Evolutionary conservation across 1,140 invertebrate genomes (phyloP).

Genomic region (Bombyx mori): DNA sequence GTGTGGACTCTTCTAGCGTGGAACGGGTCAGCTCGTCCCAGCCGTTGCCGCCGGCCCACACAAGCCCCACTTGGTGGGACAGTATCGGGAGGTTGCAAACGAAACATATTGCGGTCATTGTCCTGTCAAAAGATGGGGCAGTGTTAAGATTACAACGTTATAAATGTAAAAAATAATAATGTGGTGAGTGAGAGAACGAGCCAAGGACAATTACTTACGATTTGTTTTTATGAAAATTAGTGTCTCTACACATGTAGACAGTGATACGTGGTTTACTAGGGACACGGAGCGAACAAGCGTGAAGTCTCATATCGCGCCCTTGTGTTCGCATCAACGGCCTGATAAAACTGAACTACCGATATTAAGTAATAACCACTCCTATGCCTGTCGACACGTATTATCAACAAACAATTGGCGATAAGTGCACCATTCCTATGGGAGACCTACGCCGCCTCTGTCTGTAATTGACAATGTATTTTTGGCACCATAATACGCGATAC

Average conservation of each 20-base stretch:
- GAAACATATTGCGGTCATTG: constrained; percentile 94
- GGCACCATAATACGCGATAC: too few species aligned
- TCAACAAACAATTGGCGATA: constrained; percentile 41
- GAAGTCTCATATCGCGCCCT: constrained; percentile 49
- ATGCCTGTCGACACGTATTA: constrained; percentile 46
- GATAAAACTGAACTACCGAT: constrained; percentile 56
- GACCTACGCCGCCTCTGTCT: not conserved
- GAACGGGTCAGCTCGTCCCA: constrained; percentile 92
- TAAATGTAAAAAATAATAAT: too few species aligned
- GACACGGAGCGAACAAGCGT: constrained; percentile 34
- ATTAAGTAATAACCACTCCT: constrained; percentile 63
- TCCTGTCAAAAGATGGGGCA: constrained; percentile 74
- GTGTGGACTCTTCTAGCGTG: constrained; percentile 86
- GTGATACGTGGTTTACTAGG: constrained; percentile 22
- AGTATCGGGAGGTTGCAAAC: constrained; percentile 95
- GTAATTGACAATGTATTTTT: too few species aligned
- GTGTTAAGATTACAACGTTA: too few species aligned
- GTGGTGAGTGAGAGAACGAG: not conserved
- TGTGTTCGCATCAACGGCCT: constrained; percentile 55
- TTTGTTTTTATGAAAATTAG: constrained; percentile 57
- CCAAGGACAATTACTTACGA: constrained; percentile 30
- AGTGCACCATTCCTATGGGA: constrained; percentile 7
- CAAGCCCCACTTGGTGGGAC: constrained; percentile 92
- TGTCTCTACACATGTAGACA: constrained; percentile 40
- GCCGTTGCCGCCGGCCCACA: constrained; percentile 93